phyloP scores from a whole-genome alignment of 2,888 invertebrate species.

The Rhodophaea formosa region DNA sequence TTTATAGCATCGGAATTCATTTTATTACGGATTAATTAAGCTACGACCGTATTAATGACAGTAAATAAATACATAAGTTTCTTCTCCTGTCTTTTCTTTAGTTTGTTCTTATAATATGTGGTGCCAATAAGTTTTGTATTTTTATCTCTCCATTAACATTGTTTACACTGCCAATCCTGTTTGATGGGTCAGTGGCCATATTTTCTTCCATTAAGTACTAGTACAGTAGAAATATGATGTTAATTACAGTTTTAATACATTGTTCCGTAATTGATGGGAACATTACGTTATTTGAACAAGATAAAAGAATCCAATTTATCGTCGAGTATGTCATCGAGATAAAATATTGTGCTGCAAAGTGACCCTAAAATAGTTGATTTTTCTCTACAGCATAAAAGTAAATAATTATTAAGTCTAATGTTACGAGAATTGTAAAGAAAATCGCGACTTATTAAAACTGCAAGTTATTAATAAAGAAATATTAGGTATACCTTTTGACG shows the following conservation, averaged over 20 bases:
- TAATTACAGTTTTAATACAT: neutral
- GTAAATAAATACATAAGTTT: neutral
- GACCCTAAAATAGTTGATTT: too few species aligned
- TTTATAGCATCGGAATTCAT: too few species aligned
- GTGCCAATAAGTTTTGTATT: conserved; percentile 4
- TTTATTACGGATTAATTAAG: too few species aligned
- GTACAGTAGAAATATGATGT: neutral
- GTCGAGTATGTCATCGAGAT: neutral
- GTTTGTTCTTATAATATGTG: neutral
- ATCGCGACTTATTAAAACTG: too few species aligned
- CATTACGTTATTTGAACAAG: neutral
- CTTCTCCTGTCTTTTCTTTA: neutral
- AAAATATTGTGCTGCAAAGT: neutral
- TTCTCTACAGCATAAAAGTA: too few species aligned
- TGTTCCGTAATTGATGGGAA: neutral
- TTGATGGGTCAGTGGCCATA: conserved; percentile 1
- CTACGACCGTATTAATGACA: too few species aligned
- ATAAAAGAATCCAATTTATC: neutral
- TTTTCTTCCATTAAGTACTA: neutral
- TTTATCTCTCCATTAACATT: conserved; percentile 17
- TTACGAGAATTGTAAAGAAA: too few species aligned
- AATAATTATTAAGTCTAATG: too few species aligned
- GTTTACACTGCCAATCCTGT: conserved; percentile 4
- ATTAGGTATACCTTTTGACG: conserved; percentile 87
- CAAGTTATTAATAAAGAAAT: conserved; percentile 2